Percentiles rank a stretch among this genome's conserved stretches.
These are phyloP conservation scores for Pangasius krempfi DNA, from an alignment of 2,797 vertebrate genomes.

Conservation along the genomic window DNA sequence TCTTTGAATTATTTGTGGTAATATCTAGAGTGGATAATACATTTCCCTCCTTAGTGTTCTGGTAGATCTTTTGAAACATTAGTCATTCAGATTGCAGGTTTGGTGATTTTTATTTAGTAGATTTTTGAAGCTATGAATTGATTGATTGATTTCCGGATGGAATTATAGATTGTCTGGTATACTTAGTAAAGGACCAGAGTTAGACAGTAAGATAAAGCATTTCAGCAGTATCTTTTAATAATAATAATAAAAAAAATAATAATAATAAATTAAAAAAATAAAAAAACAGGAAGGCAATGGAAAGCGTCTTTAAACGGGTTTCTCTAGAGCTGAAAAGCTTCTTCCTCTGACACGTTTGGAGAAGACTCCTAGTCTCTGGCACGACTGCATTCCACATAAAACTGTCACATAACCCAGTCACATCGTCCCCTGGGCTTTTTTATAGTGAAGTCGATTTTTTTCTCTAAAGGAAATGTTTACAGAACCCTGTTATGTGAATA, in stretches of 20 bases:
- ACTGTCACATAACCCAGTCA: conserved; percentile 14
- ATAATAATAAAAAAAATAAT: no score
- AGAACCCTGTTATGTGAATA: neutral
- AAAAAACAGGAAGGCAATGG: neutral
- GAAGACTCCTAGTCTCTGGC: no score
- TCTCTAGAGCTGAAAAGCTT: neutral
- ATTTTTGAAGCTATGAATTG: neutral
- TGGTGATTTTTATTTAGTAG: neutral
- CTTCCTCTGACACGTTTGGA: neutral
- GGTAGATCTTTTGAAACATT: neutral
- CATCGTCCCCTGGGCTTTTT: conserved; percentile 9
- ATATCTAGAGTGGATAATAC: neutral
- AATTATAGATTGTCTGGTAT: neutral
- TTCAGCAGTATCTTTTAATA: neutral
- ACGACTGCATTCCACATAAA: neutral
- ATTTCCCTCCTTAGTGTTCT: neutral
- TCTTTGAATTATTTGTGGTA: neutral
- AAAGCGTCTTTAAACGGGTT: neutral
- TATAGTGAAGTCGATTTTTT: neutral
- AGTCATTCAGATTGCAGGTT: neutral
- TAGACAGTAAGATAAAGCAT: neutral
- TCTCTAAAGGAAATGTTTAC: neutral
- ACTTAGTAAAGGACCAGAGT: neutral
- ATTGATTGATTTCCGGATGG: neutral
- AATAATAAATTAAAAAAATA: neutral